Evolutionary conservation across 2,888 invertebrate species (phyloP).

Genomic region (Pheosia gnoma): DNA sequence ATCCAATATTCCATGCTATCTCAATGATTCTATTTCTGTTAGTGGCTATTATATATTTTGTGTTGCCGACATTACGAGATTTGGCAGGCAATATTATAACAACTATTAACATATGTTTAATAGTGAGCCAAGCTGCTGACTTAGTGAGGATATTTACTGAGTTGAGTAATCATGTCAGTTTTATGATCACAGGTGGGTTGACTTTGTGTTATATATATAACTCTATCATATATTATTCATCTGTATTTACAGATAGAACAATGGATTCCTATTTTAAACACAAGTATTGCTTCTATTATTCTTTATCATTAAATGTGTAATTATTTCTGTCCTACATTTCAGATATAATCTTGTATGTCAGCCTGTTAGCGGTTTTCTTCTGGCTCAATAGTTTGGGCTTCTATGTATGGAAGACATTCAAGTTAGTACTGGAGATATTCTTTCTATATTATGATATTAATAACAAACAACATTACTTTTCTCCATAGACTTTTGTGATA

Average conservation of each 20-base stretch:
- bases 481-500: neutral
- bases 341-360: constrained; percentile 91
- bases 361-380: constrained; percentile 91
- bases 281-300: no score
- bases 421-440: constrained; percentile 74
- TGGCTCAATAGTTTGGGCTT: constrained; percentile 94
- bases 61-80: constrained; percentile 92
- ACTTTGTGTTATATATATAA: neutral
- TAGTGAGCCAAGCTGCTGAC: constrained; percentile 90
- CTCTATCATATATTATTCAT: no score
- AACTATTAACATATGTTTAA: constrained; percentile 90
- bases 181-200: constrained; percentile 89
- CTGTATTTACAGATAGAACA: no score
- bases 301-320: no score
- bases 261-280: no score
- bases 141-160: constrained; percentile 91
- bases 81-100: constrained; percentile 93
- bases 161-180: constrained; percentile 91
- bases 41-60: constrained; percentile 91
- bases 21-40: constrained; percentile 88
- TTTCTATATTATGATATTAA: neutral
- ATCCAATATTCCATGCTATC: constrained; percentile 90
- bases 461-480: neutral
- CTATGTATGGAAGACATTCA: constrained; percentile 95
- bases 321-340: constrained; percentile 56